phyloP scores from a whole-genome alignment of 2,888 invertebrate species.

The Maniola hyperantus region DNA sequence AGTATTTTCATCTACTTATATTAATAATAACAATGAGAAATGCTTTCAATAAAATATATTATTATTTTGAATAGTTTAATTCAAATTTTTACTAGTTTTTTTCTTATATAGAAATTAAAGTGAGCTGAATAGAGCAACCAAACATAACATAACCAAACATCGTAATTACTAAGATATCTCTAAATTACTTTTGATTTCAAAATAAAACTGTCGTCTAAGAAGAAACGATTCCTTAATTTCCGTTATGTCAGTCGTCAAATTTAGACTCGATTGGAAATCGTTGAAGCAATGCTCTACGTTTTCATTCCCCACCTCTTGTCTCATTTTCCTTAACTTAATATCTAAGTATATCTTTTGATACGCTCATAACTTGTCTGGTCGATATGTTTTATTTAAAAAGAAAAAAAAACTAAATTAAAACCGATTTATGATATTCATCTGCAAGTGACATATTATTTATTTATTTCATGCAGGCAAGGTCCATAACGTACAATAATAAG shows the following conservation, averaged over 20 bases:
- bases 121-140: neutral
- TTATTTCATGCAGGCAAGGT: too few species aligned
- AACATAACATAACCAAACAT: conserved; percentile 1
- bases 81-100: too few species aligned
- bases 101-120: too few species aligned
- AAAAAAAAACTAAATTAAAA: neutral
- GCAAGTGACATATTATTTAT: neutral
- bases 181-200: conserved; percentile 29
- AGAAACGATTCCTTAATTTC: conserved; percentile 77
- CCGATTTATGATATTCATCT: too few species aligned
- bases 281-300: conserved; percentile 55
- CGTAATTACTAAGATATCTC: conserved; percentile 22
- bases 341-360: conserved; percentile 14
- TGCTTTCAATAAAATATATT: too few species aligned
- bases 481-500: too few species aligned
- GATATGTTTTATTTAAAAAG: conserved; percentile 36
- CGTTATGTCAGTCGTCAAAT: conserved; percentile 80
- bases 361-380: conserved; percentile 13
- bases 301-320: conserved; percentile 33
- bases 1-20: too few species aligned
- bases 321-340: conserved; percentile 31
- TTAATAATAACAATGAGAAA: too few species aligned
- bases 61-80: too few species aligned
- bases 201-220: conserved; percentile 44
- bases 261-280: conserved; percentile 76